phyloP scores from a whole-genome alignment of 2,113 vertebrate genomes.

The Alethe diademata region DNA sequence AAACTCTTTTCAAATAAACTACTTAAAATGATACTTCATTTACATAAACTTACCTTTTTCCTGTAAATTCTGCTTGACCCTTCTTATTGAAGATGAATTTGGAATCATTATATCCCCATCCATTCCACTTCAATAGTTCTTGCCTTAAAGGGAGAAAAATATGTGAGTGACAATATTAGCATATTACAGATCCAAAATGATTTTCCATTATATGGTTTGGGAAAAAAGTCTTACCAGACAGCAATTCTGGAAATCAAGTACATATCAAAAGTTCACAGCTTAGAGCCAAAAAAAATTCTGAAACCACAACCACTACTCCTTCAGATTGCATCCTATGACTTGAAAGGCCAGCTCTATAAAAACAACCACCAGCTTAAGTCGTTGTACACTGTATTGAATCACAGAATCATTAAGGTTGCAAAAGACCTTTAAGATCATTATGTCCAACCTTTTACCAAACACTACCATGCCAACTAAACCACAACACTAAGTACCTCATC shows the following conservation, averaged over 20 bases:
- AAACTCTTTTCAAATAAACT: not conserved
- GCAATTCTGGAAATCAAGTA: not conserved
- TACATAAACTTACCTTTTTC: slow-evolving; percentile 84
- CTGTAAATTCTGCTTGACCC: slow-evolving; percentile 94
- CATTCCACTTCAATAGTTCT: slow-evolving; percentile 98
- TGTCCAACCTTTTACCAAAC: not conserved
- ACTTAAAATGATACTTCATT: not conserved
- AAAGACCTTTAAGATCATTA: not conserved
- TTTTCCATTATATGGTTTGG: not conserved
- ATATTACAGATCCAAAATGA: not conserved
- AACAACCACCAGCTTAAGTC: not conserved
- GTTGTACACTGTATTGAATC: not conserved
- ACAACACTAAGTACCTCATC: not conserved
- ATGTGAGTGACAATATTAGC: not conserved
- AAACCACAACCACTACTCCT: not conserved
- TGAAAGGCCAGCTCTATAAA: not conserved
- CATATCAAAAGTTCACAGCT: not conserved
- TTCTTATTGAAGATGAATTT: slow-evolving; percentile 96
- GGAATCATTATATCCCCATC: slow-evolving; percentile 97
- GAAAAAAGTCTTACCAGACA: not conserved
- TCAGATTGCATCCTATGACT: not conserved
- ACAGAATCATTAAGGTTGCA: not conserved
- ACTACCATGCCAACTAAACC: not conserved
- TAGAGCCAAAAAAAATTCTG: not conserved
- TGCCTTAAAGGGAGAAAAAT: slow-evolving; percentile 77